A percentile compares a stretch with the other conserved stretches of the same genome.
Evolutionary conservation across 30 jellyfish, hydroid and myxozoan genomes (phyloP).

Genomic region (Sanderia malayensis): DNA sequence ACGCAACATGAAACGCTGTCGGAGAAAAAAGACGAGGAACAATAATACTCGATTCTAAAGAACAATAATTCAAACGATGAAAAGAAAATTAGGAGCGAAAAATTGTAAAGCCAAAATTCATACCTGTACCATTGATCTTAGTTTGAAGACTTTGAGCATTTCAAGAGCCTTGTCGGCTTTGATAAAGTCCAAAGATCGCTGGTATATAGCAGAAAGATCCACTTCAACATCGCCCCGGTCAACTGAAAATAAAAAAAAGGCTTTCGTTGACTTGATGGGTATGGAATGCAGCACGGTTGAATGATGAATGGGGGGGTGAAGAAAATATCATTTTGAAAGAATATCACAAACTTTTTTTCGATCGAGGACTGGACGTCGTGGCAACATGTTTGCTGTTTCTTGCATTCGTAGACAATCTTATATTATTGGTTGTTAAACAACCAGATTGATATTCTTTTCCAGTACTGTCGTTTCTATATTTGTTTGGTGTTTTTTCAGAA

Average conservation of each 20-base stretch:
- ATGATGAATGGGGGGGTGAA: background rate
- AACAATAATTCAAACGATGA: background rate
- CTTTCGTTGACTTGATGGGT: no score
- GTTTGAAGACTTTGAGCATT: background rate
- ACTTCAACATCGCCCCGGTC: background rate
- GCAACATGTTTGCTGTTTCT: no score
- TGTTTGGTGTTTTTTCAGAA: no score
- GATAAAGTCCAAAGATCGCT: background rate
- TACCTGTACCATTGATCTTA: background rate
- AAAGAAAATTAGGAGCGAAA: background rate
- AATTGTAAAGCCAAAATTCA: background rate
- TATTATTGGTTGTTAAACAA: no score
- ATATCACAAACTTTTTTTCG: background rate
- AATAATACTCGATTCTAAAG: background rate
- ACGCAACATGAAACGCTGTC: slow-evolving; percentile 33
- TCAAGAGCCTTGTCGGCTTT: background rate
- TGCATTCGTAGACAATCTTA: no score
- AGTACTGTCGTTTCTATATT: no score
- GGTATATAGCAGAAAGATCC: background rate
- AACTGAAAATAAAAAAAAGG: background rate
- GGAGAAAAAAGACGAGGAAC: background rate
- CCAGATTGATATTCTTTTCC: no score
- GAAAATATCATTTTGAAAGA: background rate
- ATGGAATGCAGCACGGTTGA: no score
- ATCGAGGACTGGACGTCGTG: background rate